Percentiles rank a stretch among this genome's conserved stretches.
These are phyloP conservation scores for Aphelenchoides avenae DNA, from an alignment of 1,140 invertebrate genomes.

Conservation along the genomic window DNA sequence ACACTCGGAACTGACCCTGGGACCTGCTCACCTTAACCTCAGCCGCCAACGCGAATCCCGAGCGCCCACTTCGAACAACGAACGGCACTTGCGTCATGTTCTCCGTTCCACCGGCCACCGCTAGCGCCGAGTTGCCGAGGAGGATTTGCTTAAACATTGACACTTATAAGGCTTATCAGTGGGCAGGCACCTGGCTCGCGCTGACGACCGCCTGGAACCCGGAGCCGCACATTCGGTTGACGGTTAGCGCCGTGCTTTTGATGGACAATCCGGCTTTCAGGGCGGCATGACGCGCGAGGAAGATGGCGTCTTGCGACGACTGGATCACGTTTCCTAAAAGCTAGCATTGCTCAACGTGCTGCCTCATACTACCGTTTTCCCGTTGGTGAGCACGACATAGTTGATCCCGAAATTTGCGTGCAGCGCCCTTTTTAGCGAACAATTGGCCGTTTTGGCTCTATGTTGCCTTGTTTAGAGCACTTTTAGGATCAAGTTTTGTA, in stretches of 20 bases:
- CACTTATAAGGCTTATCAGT: not conserved
- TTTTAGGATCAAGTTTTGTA: too few species aligned
- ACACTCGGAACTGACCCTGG: too few species aligned
- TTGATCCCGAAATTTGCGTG: too few species aligned
- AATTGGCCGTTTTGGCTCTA: too few species aligned
- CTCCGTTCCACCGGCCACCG: slow-evolving; percentile 82
- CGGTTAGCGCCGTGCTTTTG: slow-evolving; percentile 53
- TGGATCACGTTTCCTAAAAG: slow-evolving; percentile 61
- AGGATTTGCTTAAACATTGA: slow-evolving; percentile 72
- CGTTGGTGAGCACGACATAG: too few species aligned
- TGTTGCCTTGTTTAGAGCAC: too few species aligned
- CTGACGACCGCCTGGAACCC: slow-evolving; percentile 87
- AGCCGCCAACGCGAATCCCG: slow-evolving; percentile 8
- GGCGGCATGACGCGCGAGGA: slow-evolving; percentile 77
- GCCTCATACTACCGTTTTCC: too few species aligned
- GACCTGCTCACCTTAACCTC: too few species aligned
- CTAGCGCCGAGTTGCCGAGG: slow-evolving; percentile 77
- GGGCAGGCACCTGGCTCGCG: slow-evolving; percentile 68
- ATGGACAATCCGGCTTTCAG: slow-evolving; percentile 78
- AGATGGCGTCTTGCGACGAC: slow-evolving; percentile 76
- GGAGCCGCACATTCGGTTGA: slow-evolving; percentile 73
- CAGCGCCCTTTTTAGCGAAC: too few species aligned
- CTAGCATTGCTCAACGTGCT: too few species aligned
- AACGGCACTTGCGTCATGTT: slow-evolving; percentile 93
- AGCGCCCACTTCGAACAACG: slow-evolving; percentile 77